Percentiles rank a stretch among this genome's conserved stretches.
Evolutionary conservation across 2,113 vertebrate genomes (phyloP).

Genomic region (Carettochelys insculpta): DNA sequence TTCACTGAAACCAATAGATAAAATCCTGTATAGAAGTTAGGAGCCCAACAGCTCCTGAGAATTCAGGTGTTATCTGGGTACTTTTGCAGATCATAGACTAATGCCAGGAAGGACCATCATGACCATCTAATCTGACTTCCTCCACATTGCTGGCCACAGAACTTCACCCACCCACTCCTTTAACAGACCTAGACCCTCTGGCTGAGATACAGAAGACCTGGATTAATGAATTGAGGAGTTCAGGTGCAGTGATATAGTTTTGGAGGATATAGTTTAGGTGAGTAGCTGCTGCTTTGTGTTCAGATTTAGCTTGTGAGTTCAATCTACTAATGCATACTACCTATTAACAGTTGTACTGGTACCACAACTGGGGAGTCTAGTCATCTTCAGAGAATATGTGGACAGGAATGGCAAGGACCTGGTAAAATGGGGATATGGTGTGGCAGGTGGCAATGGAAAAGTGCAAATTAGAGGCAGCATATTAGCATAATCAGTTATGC

Average conservation of each 20-base stretch:
- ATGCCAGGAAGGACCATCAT: neutral
- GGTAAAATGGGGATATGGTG: neutral
- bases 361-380: neutral
- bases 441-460: neutral
- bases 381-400: neutral
- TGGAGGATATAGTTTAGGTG: neutral
- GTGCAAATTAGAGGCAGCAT: neutral
- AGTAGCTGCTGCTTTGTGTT: neutral
- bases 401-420: neutral
- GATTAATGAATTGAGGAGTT: neutral
- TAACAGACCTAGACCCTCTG: neutral
- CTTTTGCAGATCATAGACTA: neutral
- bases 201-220: neutral
- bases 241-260: neutral
- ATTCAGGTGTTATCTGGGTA: neutral
- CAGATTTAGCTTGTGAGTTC: neutral
- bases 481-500: neutral
- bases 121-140: neutral
- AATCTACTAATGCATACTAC: too few species aligned
- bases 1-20: neutral
- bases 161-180: neutral
- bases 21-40: too few species aligned
- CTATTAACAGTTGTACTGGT: neutral
- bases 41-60: neutral
- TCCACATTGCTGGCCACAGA: neutral